A percentile compares a stretch with the other conserved stretches of the same genome.
phyloP scores from a whole-genome alignment of 2,113 vertebrate species.

The Anolis sagrei region DNA sequence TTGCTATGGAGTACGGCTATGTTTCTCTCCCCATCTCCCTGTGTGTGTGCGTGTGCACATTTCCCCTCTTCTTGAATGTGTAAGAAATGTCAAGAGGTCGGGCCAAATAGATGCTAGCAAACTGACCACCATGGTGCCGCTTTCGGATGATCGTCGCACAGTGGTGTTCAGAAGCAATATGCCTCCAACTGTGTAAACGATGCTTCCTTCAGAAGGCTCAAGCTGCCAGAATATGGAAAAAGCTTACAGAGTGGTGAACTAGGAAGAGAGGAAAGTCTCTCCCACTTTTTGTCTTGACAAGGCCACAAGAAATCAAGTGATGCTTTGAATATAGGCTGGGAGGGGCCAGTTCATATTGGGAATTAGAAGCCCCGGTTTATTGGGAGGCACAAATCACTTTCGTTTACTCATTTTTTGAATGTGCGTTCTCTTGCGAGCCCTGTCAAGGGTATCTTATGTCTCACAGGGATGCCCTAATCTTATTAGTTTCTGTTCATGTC shows the following conservation, averaged over 20 bases:
- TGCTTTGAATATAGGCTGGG: not conserved
- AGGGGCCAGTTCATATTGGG: not conserved
- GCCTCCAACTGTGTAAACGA: conserved; percentile 64
- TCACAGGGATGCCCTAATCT: conserved; percentile 42
- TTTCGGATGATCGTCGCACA: conserved; percentile 65
- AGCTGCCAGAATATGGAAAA: conserved; percentile 35
- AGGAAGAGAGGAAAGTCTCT: not conserved
- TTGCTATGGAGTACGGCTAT: conserved; percentile 64
- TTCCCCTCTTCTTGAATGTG: conserved; percentile 58
- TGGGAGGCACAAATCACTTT: not conserved
- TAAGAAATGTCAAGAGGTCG: conserved; percentile 51
- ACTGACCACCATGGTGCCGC: conserved; percentile 56
- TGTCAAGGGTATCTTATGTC: conserved; percentile 43
- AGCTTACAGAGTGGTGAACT: not conserved
- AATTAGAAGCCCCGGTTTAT: not conserved
- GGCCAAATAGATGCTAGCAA: conserved; percentile 68
- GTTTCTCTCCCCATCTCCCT: not conserved
- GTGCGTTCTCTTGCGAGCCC: conserved; percentile 36
- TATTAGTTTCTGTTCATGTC: conserved; percentile 60
- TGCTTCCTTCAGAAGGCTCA: conserved; percentile 58
- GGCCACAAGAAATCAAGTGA: conserved; percentile 23
- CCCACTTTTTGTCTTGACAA: not conserved
- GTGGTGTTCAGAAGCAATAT: conserved; percentile 70
- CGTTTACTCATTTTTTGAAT: conserved; percentile 13
- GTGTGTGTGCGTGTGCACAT: not conserved